Evolutionary conservation across 2,113 vertebrate species (phyloP).

Genomic region (Hippocampus mohnikei): DNA sequence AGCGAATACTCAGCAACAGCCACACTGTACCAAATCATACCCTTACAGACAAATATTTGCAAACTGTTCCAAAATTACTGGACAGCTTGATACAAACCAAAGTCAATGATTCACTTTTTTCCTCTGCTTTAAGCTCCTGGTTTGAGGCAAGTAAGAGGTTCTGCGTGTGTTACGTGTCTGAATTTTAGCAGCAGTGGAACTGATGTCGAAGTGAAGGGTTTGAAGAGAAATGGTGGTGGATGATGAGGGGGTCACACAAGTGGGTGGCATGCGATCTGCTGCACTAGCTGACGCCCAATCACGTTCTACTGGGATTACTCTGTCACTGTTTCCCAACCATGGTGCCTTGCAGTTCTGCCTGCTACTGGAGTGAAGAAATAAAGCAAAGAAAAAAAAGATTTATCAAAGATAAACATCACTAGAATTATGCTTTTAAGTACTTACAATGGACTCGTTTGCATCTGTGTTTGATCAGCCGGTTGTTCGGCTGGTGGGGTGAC

Average conservation of each 20-base stretch:
- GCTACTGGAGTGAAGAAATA: constrained; percentile 5
- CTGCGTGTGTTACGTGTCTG: constrained; percentile 18
- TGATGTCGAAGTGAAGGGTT: constrained; percentile 40
- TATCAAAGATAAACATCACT: constrained; percentile 1
- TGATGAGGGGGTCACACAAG: constrained; percentile 11
- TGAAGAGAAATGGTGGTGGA: constrained; percentile 50
- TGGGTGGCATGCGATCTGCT: constrained; percentile 28
- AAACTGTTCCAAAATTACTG: not conserved
- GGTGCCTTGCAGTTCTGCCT: constrained; percentile 43
- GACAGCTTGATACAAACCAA: not conserved
- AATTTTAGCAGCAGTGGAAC: constrained; percentile 25
- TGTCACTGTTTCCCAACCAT: constrained; percentile 19
- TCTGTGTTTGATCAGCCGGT: not conserved
- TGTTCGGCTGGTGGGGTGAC: constrained; percentile 3
- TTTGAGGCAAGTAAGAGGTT: not conserved
- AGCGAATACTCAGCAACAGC: too few relatives aligned
- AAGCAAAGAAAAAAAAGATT: not conserved
- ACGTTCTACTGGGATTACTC: constrained; percentile 6
- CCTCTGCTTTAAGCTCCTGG: constrained; percentile 23
- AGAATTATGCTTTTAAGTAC: not conserved
- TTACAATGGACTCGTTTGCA: constrained; percentile 26
- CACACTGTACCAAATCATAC: too few relatives aligned
- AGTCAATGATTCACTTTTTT: constrained; percentile 44
- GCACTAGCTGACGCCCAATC: constrained; percentile 6
- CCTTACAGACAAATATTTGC: not conserved